Percentiles rank a stretch among this genome's conserved stretches.
Conservation (phyloP, 1,140 invertebrate genomes). For the Eumaeus atala region DNA sequence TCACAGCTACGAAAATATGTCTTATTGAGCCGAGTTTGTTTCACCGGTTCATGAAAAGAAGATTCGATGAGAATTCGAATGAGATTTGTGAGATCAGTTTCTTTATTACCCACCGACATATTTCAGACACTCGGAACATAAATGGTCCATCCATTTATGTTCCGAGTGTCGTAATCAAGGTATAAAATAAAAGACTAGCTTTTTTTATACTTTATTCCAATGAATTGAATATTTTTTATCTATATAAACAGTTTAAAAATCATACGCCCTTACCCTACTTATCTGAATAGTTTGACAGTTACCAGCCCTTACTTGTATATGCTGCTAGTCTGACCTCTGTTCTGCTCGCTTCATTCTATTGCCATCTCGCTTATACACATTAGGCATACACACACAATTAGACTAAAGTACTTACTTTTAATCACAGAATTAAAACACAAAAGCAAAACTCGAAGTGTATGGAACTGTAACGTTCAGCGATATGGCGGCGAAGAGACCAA, state of each 20-base stretch:
- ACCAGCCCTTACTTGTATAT: neutral
- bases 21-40: too few relatives aligned
- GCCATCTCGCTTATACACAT: slow-evolving; percentile 22
- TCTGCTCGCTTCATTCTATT: slow-evolving; percentile 30
- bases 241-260: slow-evolving; percentile 70
- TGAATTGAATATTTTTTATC: slow-evolving; percentile 69
- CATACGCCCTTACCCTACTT: slow-evolving; percentile 50
- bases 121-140: too few relatives aligned
- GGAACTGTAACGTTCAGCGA: too few relatives aligned
- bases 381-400: slow-evolving; percentile 20
- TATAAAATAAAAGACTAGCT: neutral
- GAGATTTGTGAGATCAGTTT: too few relatives aligned
- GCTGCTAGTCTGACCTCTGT: slow-evolving; percentile 51
- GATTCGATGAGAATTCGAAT: too few relatives aligned
- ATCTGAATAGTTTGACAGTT: slow-evolving; percentile 55
- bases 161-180: too few relatives aligned
- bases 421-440: slow-evolving; percentile 17
- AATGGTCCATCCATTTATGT: too few relatives aligned
- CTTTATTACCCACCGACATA: too few relatives aligned
- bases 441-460: neutral
- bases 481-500: too few relatives aligned
- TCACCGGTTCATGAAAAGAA: too few relatives aligned
- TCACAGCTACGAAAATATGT: too few relatives aligned
- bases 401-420: slow-evolving; percentile 26
- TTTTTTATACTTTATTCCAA: slow-evolving; percentile 56